phyloP scores from a whole-genome alignment of 2,888 invertebrate genomes.

The Acanthoscelides obtectus region DNA sequence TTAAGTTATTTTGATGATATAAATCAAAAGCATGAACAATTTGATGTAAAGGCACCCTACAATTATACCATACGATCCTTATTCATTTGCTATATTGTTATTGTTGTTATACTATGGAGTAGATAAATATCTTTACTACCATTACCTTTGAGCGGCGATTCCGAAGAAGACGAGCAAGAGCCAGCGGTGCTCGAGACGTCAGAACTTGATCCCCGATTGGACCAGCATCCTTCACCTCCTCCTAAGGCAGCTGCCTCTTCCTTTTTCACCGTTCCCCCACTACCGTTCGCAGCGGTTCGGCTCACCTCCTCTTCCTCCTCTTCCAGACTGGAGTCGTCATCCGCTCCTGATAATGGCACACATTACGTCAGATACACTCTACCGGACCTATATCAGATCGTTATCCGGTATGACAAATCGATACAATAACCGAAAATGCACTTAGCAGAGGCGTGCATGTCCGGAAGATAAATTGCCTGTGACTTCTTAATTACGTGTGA shows the following conservation, averaged over 20 bases:
- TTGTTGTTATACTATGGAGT: no score
- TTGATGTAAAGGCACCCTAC: no score
- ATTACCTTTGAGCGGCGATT: background rate
- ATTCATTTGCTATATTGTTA: no score
- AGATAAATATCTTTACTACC: no score
- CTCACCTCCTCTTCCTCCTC: constrained; percentile 33
- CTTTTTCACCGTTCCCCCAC: background rate
- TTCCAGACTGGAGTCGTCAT: constrained; percentile 58
- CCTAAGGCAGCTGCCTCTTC: constrained; percentile 22
- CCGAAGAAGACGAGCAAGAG: background rate
- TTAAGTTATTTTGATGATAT: no score
- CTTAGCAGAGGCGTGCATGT: background rate
- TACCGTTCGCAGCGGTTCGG: background rate
- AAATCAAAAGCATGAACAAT: no score
- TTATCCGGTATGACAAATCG: background rate
- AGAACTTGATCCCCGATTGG: constrained; percentile 43
- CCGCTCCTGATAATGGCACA: constrained; percentile 10
- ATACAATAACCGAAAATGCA: background rate
- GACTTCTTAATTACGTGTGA: no score
- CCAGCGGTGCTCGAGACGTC: constrained; percentile 36
- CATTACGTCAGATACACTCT: background rate
- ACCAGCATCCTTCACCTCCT: constrained; percentile 47
- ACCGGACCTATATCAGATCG: background rate
- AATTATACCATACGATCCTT: no score
- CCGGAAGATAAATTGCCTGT: no score